Conservation (phyloP, 2,797 vertebrate species). For the Toxotes lorentzi region DNA sequence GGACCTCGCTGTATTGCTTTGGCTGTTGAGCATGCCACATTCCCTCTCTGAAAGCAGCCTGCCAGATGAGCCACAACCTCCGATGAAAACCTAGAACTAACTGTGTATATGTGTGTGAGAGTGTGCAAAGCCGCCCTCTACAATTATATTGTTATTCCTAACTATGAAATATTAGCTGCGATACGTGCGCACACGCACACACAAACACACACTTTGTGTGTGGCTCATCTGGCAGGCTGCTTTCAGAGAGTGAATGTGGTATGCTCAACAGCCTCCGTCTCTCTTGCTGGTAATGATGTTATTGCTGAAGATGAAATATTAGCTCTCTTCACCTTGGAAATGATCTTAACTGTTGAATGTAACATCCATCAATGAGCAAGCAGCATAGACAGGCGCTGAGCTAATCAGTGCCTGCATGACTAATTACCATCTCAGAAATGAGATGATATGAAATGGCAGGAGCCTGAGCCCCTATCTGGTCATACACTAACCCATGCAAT, state of each 20-base stretch:
- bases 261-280: conserved; percentile 51
- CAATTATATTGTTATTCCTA: conserved; percentile 73
- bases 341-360: conserved; percentile 78
- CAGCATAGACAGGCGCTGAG: conserved; percentile 70
- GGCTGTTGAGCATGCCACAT: conserved; percentile 59
- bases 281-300: conserved; percentile 68
- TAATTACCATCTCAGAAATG: conserved; percentile 84
- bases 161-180: conserved; percentile 74
- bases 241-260: conserved; percentile 49
- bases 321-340: conserved; percentile 80
- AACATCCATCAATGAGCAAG: conserved; percentile 81
- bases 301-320: conserved; percentile 81
- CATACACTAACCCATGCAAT: conserved; percentile 80
- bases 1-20: conserved; percentile 50
- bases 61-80: conserved; percentile 54
- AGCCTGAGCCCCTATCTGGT: conserved; percentile 72
- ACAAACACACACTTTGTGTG: conserved; percentile 1
- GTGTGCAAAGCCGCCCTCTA: conserved; percentile 44
- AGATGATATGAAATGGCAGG: conserved; percentile 81
- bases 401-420: conserved; percentile 84
- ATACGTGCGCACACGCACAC: conserved; percentile 2
- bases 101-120: conserved; percentile 8
- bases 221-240: conserved; percentile 50
- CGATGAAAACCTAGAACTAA: conserved; percentile 11
- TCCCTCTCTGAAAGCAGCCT: conserved; percentile 37